Evolutionary conservation across 92 coral and sea anemone genomes (phyloP).

Genomic region (Epizoanthus stellaris): DNA sequence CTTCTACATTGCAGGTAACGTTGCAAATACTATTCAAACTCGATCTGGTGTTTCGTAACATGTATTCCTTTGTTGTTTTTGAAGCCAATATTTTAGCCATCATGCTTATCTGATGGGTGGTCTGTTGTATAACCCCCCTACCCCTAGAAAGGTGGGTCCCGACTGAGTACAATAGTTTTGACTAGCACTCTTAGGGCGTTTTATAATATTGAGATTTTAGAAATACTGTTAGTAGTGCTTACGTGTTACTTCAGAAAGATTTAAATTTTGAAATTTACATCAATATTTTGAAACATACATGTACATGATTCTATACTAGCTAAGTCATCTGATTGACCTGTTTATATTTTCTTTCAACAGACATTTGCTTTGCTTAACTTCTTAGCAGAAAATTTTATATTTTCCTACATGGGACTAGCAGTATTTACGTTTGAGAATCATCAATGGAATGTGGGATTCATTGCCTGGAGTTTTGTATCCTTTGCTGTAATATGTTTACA

Average conservation of each 20-base stretch:
- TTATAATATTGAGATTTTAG: not conserved
- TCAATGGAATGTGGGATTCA: constrained; percentile 90
- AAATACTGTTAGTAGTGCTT: not conserved
- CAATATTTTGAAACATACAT: too few species aligned
- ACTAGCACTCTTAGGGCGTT: not conserved
- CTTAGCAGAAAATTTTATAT: constrained; percentile 97
- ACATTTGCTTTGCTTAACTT: constrained; percentile 93
- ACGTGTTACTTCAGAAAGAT: not conserved
- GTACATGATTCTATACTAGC: too few species aligned
- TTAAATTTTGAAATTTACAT: not conserved
- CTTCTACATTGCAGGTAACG: too few species aligned
- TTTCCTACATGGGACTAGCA: constrained; percentile 98
- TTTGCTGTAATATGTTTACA: not conserved
- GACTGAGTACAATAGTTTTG: too few species aligned
- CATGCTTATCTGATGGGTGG: too few species aligned
- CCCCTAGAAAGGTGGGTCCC: too few species aligned
- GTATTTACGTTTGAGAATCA: constrained; percentile 94
- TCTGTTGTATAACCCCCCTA: too few species aligned
- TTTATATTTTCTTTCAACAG: constrained; percentile 62
- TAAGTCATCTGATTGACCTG: not conserved
- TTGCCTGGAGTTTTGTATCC: constrained; percentile 98
- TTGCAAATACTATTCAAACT: too few species aligned
- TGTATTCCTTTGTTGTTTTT: too few species aligned
- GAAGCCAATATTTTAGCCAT: too few species aligned
- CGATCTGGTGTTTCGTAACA: too few species aligned